phyloP scores from a whole-genome alignment of 2,888 invertebrate genomes.

The Mythimna albipuncta region DNA sequence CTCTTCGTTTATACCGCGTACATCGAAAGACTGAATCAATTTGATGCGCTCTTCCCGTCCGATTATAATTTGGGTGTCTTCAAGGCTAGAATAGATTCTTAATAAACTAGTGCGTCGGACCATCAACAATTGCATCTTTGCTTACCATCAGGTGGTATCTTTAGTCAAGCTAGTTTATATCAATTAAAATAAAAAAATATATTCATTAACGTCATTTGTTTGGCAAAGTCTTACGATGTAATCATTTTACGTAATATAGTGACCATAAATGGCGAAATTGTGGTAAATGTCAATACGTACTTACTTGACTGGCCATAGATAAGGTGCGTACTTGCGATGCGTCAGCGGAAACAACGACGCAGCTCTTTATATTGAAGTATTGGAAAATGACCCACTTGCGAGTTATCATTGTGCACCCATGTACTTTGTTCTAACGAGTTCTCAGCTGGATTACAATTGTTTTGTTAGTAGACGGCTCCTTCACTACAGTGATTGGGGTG shows the following conservation, averaged over 20 bases:
- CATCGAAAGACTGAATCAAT: too few species aligned
- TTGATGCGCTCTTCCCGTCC: too few species aligned
- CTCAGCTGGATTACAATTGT: not conserved
- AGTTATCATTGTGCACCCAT: slow-evolving; percentile 9
- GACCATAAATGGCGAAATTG: slow-evolving; percentile 26
- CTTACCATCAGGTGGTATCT: too few species aligned
- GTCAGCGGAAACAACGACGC: slow-evolving; percentile 39
- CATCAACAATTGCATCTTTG: too few species aligned
- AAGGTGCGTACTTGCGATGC: slow-evolving; percentile 37
- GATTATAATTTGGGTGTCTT: too few species aligned
- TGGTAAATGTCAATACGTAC: slow-evolving; percentile 35
- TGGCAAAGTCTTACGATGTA: not conserved
- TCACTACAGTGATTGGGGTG: not conserved
- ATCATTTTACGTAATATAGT: slow-evolving; percentile 7
- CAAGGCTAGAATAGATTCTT: too few species aligned
- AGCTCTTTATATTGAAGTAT: slow-evolving; percentile 24
- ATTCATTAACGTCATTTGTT: not conserved
- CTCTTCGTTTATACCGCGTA: too few species aligned
- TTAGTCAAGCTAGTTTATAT: too few species aligned
- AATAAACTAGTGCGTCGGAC: too few species aligned
- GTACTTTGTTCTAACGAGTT: slow-evolving; percentile 4
- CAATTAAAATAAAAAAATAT: too few species aligned
- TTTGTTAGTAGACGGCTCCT: not conserved
- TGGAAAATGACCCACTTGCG: slow-evolving; percentile 36
- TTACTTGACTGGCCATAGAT: slow-evolving; percentile 18